Evolutionary conservation across 1,140 invertebrate species (phyloP).

Genomic region (Monochamus saltuarius): DNA sequence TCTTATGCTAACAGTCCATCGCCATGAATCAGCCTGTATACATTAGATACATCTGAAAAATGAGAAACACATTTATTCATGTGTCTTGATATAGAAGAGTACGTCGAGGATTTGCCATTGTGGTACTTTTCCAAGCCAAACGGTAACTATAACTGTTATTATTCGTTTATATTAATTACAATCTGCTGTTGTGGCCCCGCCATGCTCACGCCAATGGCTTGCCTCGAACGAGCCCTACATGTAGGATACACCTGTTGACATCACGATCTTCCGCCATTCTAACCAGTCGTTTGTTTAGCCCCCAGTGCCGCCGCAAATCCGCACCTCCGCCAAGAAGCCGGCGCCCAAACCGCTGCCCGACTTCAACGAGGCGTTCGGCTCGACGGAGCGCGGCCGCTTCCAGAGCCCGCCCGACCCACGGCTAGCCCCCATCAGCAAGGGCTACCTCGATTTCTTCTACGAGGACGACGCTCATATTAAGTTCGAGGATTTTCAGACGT

Average conservation of each 20-base stretch:
- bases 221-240: too few relatives aligned
- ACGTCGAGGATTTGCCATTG: too few relatives aligned
- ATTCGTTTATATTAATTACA: too few relatives aligned
- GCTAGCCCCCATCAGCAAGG: conserved; percentile 36
- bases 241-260: neutral
- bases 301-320: conserved; percentile 4
- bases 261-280: neutral
- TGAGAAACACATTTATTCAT: too few relatives aligned
- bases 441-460: conserved; percentile 42
- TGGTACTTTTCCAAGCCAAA: too few relatives aligned
- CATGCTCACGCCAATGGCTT: too few relatives aligned
- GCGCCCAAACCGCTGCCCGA: conserved; percentile 56
- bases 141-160: too few relatives aligned
- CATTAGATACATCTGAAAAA: too few relatives aligned
- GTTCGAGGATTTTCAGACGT: conserved; percentile 44
- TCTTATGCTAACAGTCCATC: too few relatives aligned
- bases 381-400: conserved; percentile 63
- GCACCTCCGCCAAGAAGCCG: conserved; percentile 14
- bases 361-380: conserved; percentile 65
- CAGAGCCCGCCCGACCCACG: conserved; percentile 45
- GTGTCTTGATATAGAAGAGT: too few relatives aligned
- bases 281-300: neutral
- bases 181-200: too few relatives aligned
- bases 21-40: too few relatives aligned
- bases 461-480: conserved; percentile 37